These are phyloP conservation scores for Acronicta aceris DNA, from an alignment of 2,888 invertebrate species.

Conservation along the genomic window DNA sequence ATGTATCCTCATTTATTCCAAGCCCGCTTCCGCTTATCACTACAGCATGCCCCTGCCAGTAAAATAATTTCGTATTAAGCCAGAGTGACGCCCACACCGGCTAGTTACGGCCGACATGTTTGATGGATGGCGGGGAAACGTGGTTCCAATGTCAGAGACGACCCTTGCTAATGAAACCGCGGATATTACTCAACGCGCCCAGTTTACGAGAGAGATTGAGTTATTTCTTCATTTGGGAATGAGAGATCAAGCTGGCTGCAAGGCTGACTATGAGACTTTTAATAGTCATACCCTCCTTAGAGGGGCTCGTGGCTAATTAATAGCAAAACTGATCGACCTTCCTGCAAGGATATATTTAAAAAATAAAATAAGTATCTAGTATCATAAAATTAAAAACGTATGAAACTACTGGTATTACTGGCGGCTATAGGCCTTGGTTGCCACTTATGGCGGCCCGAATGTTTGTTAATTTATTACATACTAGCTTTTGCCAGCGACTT, in stretches of 20 bases:
- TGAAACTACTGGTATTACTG: too few species aligned
- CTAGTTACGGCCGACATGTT: slow-evolving; percentile 37
- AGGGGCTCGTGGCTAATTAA: too few species aligned
- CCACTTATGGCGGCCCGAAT: too few species aligned
- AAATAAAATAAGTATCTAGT: too few species aligned
- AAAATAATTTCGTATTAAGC: slow-evolving; percentile 40
- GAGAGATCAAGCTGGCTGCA: neutral
- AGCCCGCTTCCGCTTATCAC: slow-evolving; percentile 3
- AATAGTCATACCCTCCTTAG: too few species aligned
- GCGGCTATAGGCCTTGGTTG: too few species aligned
- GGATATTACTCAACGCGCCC: slow-evolving; percentile 27
- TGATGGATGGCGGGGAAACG: slow-evolving; percentile 41
- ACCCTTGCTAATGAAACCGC: slow-evolving; percentile 41
- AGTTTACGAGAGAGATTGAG: slow-evolving; percentile 36
- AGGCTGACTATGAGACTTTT: neutral
- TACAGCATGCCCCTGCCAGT: neutral
- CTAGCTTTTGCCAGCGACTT: too few species aligned
- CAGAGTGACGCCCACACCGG: slow-evolving; percentile 11
- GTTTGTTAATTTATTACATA: too few species aligned
- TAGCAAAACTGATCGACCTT: too few species aligned
- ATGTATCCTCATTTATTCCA: too few species aligned
- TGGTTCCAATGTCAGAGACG: slow-evolving; percentile 23
- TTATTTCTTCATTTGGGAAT: slow-evolving; percentile 25
- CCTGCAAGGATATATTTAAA: too few species aligned
- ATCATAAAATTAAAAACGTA: too few species aligned